Conservation (phyloP, 2,797 vertebrate genomes). For the Fringilla coelebs region DNA sequence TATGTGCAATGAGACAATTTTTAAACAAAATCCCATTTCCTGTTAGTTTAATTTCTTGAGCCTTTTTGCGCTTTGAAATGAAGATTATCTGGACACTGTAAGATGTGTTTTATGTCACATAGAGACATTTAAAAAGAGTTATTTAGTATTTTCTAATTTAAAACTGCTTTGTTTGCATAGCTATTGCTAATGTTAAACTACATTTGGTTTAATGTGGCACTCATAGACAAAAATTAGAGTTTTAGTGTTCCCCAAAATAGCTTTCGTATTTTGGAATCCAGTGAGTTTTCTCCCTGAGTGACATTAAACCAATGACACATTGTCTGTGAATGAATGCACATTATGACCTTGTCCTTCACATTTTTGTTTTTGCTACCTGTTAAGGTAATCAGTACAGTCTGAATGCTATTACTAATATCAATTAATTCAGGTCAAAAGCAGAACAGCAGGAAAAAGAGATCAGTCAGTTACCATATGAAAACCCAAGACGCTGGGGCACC, state of each 20-base stretch:
- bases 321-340: constrained; percentile 2
- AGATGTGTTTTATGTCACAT: neutral
- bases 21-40: neutral
- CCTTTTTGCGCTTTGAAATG: neutral
- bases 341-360: neutral
- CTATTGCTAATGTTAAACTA: constrained; percentile 10
- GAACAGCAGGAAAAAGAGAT: constrained; percentile 69
- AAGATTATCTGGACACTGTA: neutral
- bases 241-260: constrained; percentile 11
- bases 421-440: constrained; percentile 78
- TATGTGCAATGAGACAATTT: neutral
- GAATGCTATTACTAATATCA: constrained; percentile 63
- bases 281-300: neutral
- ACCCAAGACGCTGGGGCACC: constrained; percentile 73
- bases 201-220: constrained; percentile 39
- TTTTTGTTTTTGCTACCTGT: constrained; percentile 59
- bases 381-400: constrained; percentile 68
- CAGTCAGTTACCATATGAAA: constrained; percentile 71
- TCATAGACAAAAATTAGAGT: neutral
- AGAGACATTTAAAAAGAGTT: neutral
- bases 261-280: constrained; percentile 4
- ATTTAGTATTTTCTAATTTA: neutral
- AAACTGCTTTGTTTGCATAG: constrained; percentile 14
- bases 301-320: neutral
- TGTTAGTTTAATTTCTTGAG: neutral